phyloP scores from a whole-genome alignment of 1,140 invertebrate species.

The Bombus fervidus region DNA sequence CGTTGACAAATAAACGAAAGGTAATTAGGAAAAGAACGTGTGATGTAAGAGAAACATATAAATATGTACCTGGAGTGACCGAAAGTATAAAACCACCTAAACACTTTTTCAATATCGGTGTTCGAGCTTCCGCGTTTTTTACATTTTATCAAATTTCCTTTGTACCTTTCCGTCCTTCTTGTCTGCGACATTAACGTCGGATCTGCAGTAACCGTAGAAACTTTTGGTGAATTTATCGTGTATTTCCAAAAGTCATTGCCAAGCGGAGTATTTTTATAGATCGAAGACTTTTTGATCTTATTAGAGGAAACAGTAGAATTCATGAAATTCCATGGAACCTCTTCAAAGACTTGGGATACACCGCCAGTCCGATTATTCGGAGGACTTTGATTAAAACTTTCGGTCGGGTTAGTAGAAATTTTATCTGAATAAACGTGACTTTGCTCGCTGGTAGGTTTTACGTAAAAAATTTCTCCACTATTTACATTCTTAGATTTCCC shows the following conservation, averaged over 20 bases:
- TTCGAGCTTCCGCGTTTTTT: slow-evolving; percentile 51
- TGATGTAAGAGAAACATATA: no score
- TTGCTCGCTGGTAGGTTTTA: not conserved
- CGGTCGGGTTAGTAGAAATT: not conserved
- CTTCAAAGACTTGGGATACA: not conserved
- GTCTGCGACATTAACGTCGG: not conserved
- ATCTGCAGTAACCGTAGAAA: not conserved
- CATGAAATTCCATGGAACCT: not conserved
- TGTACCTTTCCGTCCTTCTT: not conserved
- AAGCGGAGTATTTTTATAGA: slow-evolving; percentile 10
- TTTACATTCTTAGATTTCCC: not conserved
- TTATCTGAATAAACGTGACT: not conserved
- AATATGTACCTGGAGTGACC: slow-evolving; percentile 19
- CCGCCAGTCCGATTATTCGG: not conserved
- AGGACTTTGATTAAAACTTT: not conserved
- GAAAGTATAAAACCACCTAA: slow-evolving; percentile 52
- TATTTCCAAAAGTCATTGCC: slow-evolving; percentile 38
- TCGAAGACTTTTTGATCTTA: slow-evolving; percentile 2
- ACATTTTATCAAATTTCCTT: not conserved
- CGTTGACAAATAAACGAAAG: not conserved
- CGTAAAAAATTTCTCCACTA: not conserved
- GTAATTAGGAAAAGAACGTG: not conserved
- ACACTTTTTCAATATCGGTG: slow-evolving; percentile 44
- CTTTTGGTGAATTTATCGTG: not conserved
- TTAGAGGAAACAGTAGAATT: not conserved